These are phyloP conservation scores for Gibbula magus DNA, from an alignment of 2,888 invertebrate genomes.

Conservation along the genomic window DNA sequence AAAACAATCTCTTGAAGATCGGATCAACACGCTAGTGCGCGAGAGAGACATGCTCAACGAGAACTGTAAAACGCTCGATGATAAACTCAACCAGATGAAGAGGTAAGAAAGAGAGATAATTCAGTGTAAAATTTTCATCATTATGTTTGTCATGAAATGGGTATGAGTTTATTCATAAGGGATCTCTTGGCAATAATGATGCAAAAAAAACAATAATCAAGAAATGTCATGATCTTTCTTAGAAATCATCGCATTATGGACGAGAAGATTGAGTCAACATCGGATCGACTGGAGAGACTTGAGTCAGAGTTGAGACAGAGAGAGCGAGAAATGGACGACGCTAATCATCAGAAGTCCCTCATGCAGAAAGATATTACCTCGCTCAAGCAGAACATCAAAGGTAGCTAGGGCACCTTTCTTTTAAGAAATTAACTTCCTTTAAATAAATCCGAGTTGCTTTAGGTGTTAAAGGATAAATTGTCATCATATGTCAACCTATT, in stretches of 20 bases:
- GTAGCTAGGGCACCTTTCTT: too few species aligned
- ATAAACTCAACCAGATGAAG: slow-evolving; percentile 65
- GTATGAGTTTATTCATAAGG: too few species aligned
- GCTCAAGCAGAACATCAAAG: slow-evolving; percentile 60
- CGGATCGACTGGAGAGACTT: slow-evolving; percentile 55
- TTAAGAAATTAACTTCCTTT: too few species aligned
- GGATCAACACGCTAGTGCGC: slow-evolving; percentile 56
- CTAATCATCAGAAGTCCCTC: slow-evolving; percentile 53
- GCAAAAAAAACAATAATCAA: too few species aligned
- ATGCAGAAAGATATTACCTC: slow-evolving; percentile 61
- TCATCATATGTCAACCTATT: too few species aligned
- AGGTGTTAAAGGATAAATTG: too few species aligned
- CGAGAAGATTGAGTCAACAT: slow-evolving; percentile 62
- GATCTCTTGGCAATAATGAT: too few species aligned
- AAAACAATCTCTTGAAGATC: slow-evolving; percentile 64
- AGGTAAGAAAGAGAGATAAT: slow-evolving; percentile 47
- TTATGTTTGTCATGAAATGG: too few species aligned
- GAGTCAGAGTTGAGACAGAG: slow-evolving; percentile 57
- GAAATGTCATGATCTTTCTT: too few species aligned
- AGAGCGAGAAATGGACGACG: slow-evolving; percentile 64
- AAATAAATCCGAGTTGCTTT: too few species aligned
- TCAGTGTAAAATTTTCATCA: too few species aligned
- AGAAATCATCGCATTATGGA: slow-evolving; percentile 63
- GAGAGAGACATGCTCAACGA: slow-evolving; percentile 67
- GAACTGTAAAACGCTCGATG: slow-evolving; percentile 61